A percentile compares a stretch with the other conserved stretches of the same genome.
These are phyloP conservation scores for Bathynomus jamesi DNA, from an alignment of 1,140 invertebrate genomes.

Conservation along the genomic window DNA sequence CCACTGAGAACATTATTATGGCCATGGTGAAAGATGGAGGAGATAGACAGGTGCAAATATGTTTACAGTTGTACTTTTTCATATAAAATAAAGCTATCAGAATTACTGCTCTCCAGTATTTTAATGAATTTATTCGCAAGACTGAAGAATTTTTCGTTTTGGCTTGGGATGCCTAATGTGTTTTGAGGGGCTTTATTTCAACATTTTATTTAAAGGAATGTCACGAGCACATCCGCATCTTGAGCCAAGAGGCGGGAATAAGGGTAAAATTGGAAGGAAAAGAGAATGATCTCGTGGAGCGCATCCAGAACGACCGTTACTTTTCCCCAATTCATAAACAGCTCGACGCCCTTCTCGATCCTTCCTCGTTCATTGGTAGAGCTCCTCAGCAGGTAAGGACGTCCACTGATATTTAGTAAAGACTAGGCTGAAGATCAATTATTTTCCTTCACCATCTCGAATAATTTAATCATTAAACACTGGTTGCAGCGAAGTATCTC, in stretches of 20 bases:
- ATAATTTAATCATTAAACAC: too few species aligned
- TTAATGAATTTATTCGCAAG: too few species aligned
- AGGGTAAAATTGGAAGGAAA: constrained; percentile 81
- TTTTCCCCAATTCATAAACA: constrained; percentile 74
- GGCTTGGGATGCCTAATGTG: too few species aligned
- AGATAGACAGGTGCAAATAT: constrained; percentile 77
- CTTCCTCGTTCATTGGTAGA: constrained; percentile 78
- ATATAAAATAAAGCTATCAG: too few species aligned
- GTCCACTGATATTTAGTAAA: too few species aligned
- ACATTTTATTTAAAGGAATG: constrained; percentile 55
- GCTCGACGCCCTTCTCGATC: constrained; percentile 67
- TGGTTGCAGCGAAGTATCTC: too few species aligned
- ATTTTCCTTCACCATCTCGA: too few species aligned
- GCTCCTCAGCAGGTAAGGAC: constrained; percentile 76
- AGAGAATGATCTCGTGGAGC: constrained; percentile 83
- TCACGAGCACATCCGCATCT: constrained; percentile 87
- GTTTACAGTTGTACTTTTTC: too few species aligned
- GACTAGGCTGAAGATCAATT: too few species aligned
- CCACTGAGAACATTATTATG: constrained; percentile 94
- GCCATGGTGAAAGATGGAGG: constrained; percentile 91
- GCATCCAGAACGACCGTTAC: constrained; percentile 69
- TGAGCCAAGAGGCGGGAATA: constrained; percentile 81
- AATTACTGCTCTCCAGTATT: too few species aligned
- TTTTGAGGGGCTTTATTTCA: too few species aligned
- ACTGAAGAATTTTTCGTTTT: too few species aligned